phyloP scores from a whole-genome alignment of 2,888 invertebrate species.

The Capitulum mitella region DNA sequence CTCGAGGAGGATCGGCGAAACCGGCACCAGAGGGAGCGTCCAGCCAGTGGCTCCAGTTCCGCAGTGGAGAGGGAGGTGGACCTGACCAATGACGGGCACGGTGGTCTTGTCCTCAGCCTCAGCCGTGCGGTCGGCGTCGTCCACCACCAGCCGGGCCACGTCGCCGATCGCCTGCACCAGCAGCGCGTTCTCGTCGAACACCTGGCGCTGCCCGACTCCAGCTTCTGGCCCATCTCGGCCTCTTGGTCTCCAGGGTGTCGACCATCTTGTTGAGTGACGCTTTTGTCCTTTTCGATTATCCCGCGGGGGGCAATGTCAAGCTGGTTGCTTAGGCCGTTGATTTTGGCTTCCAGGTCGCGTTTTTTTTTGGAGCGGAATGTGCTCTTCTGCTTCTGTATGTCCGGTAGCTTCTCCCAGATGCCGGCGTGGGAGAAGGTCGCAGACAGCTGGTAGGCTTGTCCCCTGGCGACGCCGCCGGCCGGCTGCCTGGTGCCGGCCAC shows the following conservation, averaged over 20 bases:
- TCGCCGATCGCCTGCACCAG: conserved; percentile 80
- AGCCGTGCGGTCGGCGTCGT: conserved; percentile 62
- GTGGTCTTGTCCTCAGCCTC: not conserved
- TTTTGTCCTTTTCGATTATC: not conserved
- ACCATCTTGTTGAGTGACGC: conserved; percentile 7
- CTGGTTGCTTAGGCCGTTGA: conserved; percentile 13
- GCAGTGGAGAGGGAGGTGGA: not conserved
- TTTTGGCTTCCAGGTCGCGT: not conserved
- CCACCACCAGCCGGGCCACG: conserved; percentile 83
- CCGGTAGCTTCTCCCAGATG: not conserved
- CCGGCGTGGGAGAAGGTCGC: not conserved
- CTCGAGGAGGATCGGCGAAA: too few relatives aligned
- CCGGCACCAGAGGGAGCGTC: not conserved
- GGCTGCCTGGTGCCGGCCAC: not conserved
- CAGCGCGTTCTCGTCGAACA: conserved; percentile 72
- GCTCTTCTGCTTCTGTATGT: not conserved
- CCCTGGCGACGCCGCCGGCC: not conserved
- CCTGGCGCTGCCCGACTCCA: conserved; percentile 52
- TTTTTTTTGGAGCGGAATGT: not conserved
- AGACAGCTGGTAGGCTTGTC: not conserved
- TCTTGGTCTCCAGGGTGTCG: conserved; percentile 54
- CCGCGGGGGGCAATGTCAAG: not conserved
- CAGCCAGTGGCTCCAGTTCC: not conserved
- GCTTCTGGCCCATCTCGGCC: conserved; percentile 58
- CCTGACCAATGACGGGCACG: conserved; percentile 9